Conservation (phyloP, 2,797 vertebrate genomes). For the Gorsachius magnificus region DNA sequence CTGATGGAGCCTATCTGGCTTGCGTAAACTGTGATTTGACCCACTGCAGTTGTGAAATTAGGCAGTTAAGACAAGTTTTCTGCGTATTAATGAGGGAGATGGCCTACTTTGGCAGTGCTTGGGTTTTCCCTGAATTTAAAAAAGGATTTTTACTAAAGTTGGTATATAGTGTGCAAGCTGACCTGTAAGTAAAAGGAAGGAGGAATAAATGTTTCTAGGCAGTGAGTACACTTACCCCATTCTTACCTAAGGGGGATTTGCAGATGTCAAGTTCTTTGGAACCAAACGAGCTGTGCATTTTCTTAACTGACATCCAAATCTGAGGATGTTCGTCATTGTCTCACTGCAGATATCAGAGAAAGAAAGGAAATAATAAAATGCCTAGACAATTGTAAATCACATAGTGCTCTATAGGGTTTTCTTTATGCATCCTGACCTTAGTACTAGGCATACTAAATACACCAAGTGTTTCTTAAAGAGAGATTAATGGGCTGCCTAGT, state of each 20-base stretch:
- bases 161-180: neutral
- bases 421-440: neutral
- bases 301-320: neutral
- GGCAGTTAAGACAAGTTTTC: neutral
- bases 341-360: neutral
- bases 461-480: neutral
- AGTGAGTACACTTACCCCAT: neutral
- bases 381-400: neutral
- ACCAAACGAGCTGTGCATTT: neutral
- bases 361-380: neutral
- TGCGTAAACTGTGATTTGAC: neutral
- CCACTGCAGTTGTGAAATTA: neutral
- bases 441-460: neutral
- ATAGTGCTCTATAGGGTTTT: neutral
- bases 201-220: neutral
- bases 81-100: neutral
- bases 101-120: neutral
- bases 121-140: neutral
- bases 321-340: neutral
- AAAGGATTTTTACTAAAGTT: neutral
- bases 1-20: neutral
- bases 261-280: neutral
- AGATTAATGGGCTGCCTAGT: neutral
- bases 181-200: neutral
- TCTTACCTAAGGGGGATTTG: neutral